phyloP scores from a whole-genome alignment of 2,113 vertebrate species.

The Tricholaema leucomelas region DNA sequence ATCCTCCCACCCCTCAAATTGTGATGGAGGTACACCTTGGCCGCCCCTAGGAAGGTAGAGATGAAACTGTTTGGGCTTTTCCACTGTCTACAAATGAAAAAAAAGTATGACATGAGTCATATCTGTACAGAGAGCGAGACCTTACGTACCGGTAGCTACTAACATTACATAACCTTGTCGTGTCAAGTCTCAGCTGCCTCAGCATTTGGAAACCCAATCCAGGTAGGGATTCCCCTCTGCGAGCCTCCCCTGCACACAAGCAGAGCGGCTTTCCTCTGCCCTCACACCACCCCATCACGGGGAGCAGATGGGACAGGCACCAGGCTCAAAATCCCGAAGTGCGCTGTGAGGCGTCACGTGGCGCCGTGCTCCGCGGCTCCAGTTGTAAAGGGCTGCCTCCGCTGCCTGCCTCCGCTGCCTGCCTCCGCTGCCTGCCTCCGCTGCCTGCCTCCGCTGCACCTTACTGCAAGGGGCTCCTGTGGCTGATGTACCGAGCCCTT shows the following conservation, averaged over 20 bases:
- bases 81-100: background rate
- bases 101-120: background rate
- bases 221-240: background rate
- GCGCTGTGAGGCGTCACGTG: background rate
- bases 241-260: background rate
- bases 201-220: background rate
- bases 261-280: background rate
- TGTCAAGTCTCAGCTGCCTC: background rate
- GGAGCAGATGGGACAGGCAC: no score
- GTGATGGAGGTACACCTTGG: background rate
- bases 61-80: background rate
- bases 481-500: background rate
- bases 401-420: no score
- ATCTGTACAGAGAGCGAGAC: background rate
- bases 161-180: slow-evolving; percentile 29
- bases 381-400: background rate
- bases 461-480: background rate
- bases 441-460: background rate
- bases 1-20: fast-evolving
- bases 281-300: fast-evolving
- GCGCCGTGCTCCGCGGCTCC: background rate
- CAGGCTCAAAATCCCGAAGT: background rate
- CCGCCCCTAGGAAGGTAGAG: background rate
- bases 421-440: background rate
- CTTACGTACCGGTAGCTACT: background rate